Evolutionary conservation across 2,797 vertebrate species (phyloP).

Genomic region (Channa striata): DNA sequence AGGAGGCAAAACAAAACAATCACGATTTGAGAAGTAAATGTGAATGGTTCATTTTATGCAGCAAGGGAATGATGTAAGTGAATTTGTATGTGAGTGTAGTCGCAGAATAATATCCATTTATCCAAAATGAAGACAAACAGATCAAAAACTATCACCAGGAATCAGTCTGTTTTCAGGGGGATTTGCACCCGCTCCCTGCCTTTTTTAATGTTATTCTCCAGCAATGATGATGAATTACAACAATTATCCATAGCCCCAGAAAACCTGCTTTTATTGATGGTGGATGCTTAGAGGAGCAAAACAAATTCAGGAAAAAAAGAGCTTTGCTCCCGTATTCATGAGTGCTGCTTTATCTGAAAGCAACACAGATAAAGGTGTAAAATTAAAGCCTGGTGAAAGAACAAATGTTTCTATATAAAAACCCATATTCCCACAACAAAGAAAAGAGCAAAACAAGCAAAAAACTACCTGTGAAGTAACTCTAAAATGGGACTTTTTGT

Average conservation of each 20-base stretch:
- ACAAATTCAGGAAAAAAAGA: constrained; percentile 32
- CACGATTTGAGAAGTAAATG: background rate
- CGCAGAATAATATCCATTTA: background rate
- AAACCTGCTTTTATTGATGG: constrained; percentile 88
- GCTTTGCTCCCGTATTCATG: constrained; percentile 34
- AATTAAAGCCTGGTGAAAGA: constrained; percentile 42
- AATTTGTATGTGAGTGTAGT: background rate
- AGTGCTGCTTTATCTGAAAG: constrained; percentile 54
- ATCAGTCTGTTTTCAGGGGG: constrained; percentile 24
- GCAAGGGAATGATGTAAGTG: background rate
- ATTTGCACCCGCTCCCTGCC: constrained; percentile 46
- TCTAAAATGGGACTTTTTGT: constrained; percentile 12
- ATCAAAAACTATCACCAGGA: constrained; percentile 1
- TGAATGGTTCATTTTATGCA: background rate
- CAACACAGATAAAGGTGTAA: constrained; percentile 51
- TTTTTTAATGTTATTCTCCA: constrained; percentile 82
- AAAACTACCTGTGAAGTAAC: constrained; percentile 18
- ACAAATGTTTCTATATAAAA: constrained; percentile 40
- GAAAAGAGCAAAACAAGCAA: constrained; percentile 25
- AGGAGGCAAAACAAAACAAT: background rate
- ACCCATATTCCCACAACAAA: background rate
- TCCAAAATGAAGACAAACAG: background rate
- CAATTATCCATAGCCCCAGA: constrained; percentile 88
- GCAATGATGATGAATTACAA: constrained; percentile 90
- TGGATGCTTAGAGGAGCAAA: constrained; percentile 75